A percentile compares a stretch with the other conserved stretches of the same genome.
Evolutionary conservation across 2,888 invertebrate species (phyloP).

Genomic region (Marronus borbonicus): DNA sequence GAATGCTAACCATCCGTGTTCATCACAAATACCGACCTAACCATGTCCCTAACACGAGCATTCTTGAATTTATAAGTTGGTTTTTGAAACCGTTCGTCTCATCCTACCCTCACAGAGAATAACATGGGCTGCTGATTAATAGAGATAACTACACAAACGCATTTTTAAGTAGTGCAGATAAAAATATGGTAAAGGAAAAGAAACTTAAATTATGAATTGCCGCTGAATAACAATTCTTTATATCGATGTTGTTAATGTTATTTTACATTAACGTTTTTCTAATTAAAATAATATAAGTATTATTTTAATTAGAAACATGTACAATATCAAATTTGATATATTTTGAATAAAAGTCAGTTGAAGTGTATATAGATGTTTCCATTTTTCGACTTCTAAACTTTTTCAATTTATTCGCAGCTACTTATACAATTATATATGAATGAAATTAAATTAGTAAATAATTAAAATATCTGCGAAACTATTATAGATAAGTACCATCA

Average conservation of each 20-base stretch:
- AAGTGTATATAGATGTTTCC: no score
- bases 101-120: constrained; percentile 32
- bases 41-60: constrained; percentile 57
- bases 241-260: neutral
- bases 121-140: constrained; percentile 43
- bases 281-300: no score
- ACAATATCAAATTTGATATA: no score
- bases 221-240: neutral
- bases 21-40: constrained; percentile 65
- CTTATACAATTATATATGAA: no score
- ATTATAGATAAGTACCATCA: no score
- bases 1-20: constrained; percentile 66
- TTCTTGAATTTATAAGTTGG: constrained; percentile 57
- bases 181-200: neutral
- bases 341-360: no score
- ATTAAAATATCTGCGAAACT: no score
- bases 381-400: no score
- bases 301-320: no score
- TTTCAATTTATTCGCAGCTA: no score
- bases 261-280: neutral
- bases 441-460: no score
- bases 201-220: constrained; percentile 25
- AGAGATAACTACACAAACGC: constrained; percentile 48
- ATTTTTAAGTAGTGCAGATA: constrained; percentile 49
- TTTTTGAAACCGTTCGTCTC: constrained; percentile 42